Evolutionary conservation across 2,113 vertebrate genomes (phyloP), one percentile per base, ranked within the genome.

Genomic region (Prochilodus magdalenae): DNA sequence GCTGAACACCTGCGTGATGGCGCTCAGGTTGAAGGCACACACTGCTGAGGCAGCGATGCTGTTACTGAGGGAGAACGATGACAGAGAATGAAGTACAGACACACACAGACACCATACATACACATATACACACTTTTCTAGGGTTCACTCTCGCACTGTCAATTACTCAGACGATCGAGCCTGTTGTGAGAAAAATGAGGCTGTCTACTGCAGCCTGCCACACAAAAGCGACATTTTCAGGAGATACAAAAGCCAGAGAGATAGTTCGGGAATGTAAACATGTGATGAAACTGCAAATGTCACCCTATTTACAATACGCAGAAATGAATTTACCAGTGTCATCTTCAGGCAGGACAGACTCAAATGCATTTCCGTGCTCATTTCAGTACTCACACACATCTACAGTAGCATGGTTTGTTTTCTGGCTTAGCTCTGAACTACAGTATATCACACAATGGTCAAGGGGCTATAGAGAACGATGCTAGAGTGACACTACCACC

Each of bases 41-140:
- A 99, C 97, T 22, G 98, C 97, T 0, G 97, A 99, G 0, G 97
- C 97, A 0, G 97, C 97, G 62, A 99, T 96, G 89, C 98, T 99
- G 93, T 98, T 99, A 89, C 98, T 99, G 92, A 65, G 65, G 65
- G 33, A 76, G 27, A 76, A 75, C 11, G 77, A 6, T 77, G 30
- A 81, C 63, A 53, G 57, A 71, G 47, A 75, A 33, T 59, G 4
- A 40, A 44, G 62, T 44, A 51, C 26, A 77, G 27, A 47, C 67
- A 75, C 80, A 82, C 55, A 67, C 55, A 78, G 49, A 16, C 49
- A 51, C 16, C 60, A 82, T 36, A 60, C 24, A 74, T 74, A 77
- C 67, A 66, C 73, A 81, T 33, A 53, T 49, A 76, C 55, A 77
- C 47, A 75, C 30, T 57, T 16, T 51, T 57, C 53, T 57, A 57